Evolutionary conservation across 2,888 invertebrate genomes (phyloP), one percentile per base, ranked within the genome.

Genomic region (Cephalotes varians): DNA sequence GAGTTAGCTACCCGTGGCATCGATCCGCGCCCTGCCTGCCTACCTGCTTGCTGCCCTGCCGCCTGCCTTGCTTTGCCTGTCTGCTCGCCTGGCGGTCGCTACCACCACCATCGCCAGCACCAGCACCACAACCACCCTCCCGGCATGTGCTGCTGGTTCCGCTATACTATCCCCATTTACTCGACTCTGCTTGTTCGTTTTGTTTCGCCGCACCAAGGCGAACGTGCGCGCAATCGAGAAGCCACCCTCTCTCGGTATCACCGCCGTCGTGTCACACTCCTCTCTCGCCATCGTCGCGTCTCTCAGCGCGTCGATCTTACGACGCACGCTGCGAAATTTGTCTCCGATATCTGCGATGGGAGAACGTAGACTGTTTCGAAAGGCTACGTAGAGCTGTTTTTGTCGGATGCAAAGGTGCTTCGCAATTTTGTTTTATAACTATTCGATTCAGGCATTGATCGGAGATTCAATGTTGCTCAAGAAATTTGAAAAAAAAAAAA

Each of bases 171-270:
- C 85, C 87, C 81, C 86, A 71, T 86, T 81, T 74, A 69, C 86
- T 85, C 83, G 77, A 80, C 74, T 83, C 34, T 47, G 76, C 67
- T 77, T 81, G 84, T 86, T 62, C 85, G 81, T 85, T 84, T 84
- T 83, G 84, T 84, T 64, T 79, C 81, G 21, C 58, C 58, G n/a
- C 58, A 40, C 40, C 72, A 56, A 72, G 56, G 40, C 25, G 44
- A 65, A 34, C 21, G 54, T 79, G 69, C 40, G 56, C 72, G 56
- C 73, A 47, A 74, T 74, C 49, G 64, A 74, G 49, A 65, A 65
- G 65, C 58, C 60, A 60, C 60, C 34, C 28, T 15, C 51, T 49
- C 25, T 21, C 25, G 31, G 31, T 18, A 58, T 15, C n/a, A 47
- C 34, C 34, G 2, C 21, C 10, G 37, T 21, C 7, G 25, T 44